phyloP scores from a whole-genome alignment of 1,140 invertebrate species.

The Diorhabda elongata region DNA sequence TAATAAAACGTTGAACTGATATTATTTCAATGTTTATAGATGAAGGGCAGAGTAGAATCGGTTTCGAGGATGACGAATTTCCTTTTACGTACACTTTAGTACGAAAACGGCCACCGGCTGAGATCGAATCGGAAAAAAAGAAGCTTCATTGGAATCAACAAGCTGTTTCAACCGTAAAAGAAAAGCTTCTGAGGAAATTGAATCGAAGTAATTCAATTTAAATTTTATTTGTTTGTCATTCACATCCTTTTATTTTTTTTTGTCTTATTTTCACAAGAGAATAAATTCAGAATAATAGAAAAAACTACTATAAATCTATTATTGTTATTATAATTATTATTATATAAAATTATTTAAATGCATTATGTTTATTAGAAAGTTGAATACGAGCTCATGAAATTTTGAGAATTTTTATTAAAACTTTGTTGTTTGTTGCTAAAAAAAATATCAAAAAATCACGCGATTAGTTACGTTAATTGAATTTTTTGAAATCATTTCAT shows the following conservation, averaged over 20 bases:
- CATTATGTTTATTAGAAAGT: too few relatives aligned
- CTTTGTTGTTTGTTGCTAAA: not conserved
- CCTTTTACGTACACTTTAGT: slow-evolving; percentile 23
- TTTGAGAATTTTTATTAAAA: not conserved
- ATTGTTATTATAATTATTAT: not conserved
- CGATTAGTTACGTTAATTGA: not conserved
- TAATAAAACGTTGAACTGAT: too few relatives aligned
- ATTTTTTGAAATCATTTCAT: not conserved
- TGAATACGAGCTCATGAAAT: too few relatives aligned
- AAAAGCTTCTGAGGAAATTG: slow-evolving; percentile 12
- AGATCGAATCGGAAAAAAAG: slow-evolving; percentile 27
- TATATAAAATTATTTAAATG: not conserved
- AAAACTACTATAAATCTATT: not conserved
- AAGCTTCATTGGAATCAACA: slow-evolving; percentile 28
- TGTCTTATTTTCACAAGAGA: not conserved
- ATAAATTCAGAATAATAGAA: not conserved
- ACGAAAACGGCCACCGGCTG: slow-evolving; percentile 18
- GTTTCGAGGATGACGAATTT: slow-evolving; percentile 19
- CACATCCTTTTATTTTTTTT: not conserved
- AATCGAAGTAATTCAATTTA: slow-evolving; percentile 30
- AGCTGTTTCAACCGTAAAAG: slow-evolving; percentile 23
- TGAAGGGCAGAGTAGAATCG: too few relatives aligned
- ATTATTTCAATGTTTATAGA: too few relatives aligned
- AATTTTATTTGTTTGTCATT: not conserved
- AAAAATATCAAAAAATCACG: not conserved